Evolutionary conservation across 2,888 invertebrate species (phyloP).

Genomic region (Cynaeus angustus): DNA sequence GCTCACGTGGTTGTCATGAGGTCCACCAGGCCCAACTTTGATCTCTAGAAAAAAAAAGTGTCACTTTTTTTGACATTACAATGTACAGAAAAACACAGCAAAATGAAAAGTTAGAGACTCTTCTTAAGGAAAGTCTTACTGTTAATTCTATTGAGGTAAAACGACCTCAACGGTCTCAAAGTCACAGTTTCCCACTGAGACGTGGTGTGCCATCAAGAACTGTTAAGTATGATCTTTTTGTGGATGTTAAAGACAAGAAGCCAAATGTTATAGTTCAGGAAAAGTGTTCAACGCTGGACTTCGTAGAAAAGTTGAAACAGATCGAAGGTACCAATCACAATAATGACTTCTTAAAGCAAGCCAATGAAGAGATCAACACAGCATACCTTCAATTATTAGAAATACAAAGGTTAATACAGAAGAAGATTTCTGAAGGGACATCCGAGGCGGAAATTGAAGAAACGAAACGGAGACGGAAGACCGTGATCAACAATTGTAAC

Average conservation of each 20-base stretch:
- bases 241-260: not conserved
- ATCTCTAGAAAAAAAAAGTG: conserved; percentile 66
- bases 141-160: not conserved
- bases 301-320: conserved; percentile 27
- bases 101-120: not conserved
- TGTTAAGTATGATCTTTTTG: not conserved
- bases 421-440: not conserved
- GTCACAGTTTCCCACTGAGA: no score
- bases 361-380: conserved; percentile 19
- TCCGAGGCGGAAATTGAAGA: conserved; percentile 2
- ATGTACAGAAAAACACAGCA: not conserved
- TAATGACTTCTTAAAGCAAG: conserved; percentile 8
- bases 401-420: conserved; percentile 50
- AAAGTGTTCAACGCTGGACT: not conserved
- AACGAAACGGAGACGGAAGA: not conserved
- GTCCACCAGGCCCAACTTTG: conserved; percentile 70
- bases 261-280: not conserved
- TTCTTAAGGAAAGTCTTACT: not conserved
- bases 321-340: conserved; percentile 9
- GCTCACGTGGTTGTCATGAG: conserved; percentile 70
- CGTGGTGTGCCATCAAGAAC: not conserved
- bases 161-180: no score
- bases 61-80: conserved; percentile 14
- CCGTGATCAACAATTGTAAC: conserved; percentile 5
- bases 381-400: conserved; percentile 56